Percentiles rank a stretch among this genome's conserved stretches.
Evolutionary conservation across 2,888 invertebrate species (phyloP).

Genomic region (Drosophila formosana): DNA sequence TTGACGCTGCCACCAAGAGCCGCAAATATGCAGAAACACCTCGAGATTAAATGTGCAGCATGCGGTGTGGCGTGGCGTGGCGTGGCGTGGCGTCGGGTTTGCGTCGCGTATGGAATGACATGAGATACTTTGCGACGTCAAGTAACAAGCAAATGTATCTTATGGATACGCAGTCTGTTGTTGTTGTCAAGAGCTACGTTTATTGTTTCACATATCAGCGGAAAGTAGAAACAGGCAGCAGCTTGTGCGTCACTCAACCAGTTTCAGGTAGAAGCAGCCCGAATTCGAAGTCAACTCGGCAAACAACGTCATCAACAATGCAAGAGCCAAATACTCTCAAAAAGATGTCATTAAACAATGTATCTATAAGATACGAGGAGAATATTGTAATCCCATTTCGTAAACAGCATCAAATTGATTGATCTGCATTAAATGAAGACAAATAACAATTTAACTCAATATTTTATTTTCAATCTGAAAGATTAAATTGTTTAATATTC

Average conservation of each 20-base stretch:
- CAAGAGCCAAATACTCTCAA: slow-evolving; percentile 36
- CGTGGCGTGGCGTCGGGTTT: too few relatives aligned
- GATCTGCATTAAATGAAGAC: too few relatives aligned
- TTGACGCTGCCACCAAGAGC: slow-evolving; percentile 58
- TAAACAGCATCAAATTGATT: too few relatives aligned
- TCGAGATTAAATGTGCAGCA: slow-evolving; percentile 75
- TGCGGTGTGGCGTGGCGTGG: slow-evolving; percentile 44
- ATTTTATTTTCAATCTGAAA: too few relatives aligned
- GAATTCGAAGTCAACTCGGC: slow-evolving; percentile 9
- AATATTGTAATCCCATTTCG: neutral
- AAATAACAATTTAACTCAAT: too few relatives aligned
- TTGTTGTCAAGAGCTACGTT: slow-evolving; percentile 43
- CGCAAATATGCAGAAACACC: slow-evolving; percentile 77
- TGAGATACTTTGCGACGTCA: slow-evolving; percentile 72
- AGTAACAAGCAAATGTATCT: slow-evolving; percentile 58
- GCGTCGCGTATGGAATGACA: slow-evolving; percentile 58
- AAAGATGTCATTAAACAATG: slow-evolving; percentile 25
- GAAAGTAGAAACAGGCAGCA: slow-evolving; percentile 23
- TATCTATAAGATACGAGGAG: slow-evolving; percentile 9
- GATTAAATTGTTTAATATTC: too few relatives aligned
- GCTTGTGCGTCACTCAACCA: slow-evolving; percentile 76
- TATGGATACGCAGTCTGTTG: slow-evolving; percentile 45
- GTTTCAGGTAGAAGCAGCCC: slow-evolving; percentile 45
- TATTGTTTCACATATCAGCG: slow-evolving; percentile 56
- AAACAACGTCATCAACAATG: slow-evolving; percentile 16